A percentile compares a stretch with the other conserved stretches of the same genome.
Evolutionary conservation across 2,113 vertebrate species (phyloP).

Genomic region (Chauna torquata): DNA sequence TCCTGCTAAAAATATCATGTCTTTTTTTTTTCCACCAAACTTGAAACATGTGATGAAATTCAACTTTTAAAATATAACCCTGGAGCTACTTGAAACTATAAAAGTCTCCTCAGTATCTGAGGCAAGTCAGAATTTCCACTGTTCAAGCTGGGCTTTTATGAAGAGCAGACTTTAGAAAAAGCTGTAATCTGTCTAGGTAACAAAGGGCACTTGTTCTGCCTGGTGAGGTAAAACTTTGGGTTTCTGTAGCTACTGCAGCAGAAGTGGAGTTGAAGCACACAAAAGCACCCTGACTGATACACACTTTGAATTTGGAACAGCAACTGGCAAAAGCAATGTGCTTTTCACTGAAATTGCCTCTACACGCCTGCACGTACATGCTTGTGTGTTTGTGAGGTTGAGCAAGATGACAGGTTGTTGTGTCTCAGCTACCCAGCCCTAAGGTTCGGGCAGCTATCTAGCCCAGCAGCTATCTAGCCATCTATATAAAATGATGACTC

Average conservation of each 20-base stretch:
- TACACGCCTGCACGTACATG: background rate
- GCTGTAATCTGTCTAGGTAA: slow-evolving; percentile 73
- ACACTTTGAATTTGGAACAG: slow-evolving; percentile 52
- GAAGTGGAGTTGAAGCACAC: slow-evolving; percentile 57
- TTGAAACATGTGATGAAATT: slow-evolving; percentile 76
- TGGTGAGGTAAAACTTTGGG: slow-evolving; percentile 62
- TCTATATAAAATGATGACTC: background rate
- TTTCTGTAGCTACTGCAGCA: slow-evolving; percentile 63
- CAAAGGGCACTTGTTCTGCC: slow-evolving; percentile 75
- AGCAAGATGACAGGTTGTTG: background rate
- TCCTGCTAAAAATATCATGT: slow-evolving; percentile 72
- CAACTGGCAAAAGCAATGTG: slow-evolving; percentile 21
- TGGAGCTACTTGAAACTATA: slow-evolving; percentile 77
- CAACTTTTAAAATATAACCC: slow-evolving; percentile 78
- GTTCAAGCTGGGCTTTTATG: slow-evolving; percentile 76
- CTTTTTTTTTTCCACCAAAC: slow-evolving; percentile 37
- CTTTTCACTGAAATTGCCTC: background rate
- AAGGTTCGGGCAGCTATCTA: background rate
- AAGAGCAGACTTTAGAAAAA: slow-evolving; percentile 74
- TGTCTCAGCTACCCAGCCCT: background rate
- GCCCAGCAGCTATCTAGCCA: background rate
- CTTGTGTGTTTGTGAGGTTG: background rate
- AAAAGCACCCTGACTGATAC: slow-evolving; percentile 57
- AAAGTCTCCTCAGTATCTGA: slow-evolving; percentile 76
- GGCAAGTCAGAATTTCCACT: slow-evolving; percentile 77